These are phyloP conservation scores for Platichthys stellatus DNA, from an alignment of 2,113 vertebrate genomes.

Conservation along the genomic window DNA sequence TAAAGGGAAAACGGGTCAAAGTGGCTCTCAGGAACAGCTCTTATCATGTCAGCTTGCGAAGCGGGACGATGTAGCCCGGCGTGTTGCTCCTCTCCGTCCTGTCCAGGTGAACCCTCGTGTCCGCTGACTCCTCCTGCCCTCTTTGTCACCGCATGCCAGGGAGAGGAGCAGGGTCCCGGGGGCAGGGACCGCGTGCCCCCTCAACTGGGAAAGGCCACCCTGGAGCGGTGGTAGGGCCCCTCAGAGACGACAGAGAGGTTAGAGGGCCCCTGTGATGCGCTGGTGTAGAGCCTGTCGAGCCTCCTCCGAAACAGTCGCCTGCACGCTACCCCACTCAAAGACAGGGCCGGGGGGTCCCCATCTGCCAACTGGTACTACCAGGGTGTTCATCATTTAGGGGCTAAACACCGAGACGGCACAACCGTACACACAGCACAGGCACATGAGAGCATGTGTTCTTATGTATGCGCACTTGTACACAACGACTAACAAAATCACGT, in stretches of 20 bases:
- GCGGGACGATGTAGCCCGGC: constrained; percentile 57
- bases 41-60: constrained; percentile 67
- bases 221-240: constrained; percentile 53
- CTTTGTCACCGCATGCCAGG: constrained; percentile 73
- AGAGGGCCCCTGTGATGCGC: constrained; percentile 59
- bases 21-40: constrained; percentile 65
- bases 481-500: constrained; percentile 27
- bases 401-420: constrained; percentile 60
- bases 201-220: constrained; percentile 62
- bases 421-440: constrained; percentile 51
- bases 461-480: constrained; percentile 70
- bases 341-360: constrained; percentile 73
- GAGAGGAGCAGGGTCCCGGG: constrained; percentile 62
- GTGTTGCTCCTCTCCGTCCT: constrained; percentile 65
- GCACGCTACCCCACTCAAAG: constrained; percentile 61
- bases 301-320: constrained; percentile 66
- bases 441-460: constrained; percentile 68
- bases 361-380: constrained; percentile 77
- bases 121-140: constrained; percentile 66
- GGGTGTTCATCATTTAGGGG: constrained; percentile 72
- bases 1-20: constrained; percentile 69
- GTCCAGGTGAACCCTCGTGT: constrained; percentile 63
- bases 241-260: constrained; percentile 78
- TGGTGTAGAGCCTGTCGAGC: constrained; percentile 62
- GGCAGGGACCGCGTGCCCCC: constrained; percentile 27